Percentiles rank a stretch among this genome's conserved stretches.
phyloP scores from a whole-genome alignment of 2,113 vertebrate species.

The Oryzias javanicus region DNA sequence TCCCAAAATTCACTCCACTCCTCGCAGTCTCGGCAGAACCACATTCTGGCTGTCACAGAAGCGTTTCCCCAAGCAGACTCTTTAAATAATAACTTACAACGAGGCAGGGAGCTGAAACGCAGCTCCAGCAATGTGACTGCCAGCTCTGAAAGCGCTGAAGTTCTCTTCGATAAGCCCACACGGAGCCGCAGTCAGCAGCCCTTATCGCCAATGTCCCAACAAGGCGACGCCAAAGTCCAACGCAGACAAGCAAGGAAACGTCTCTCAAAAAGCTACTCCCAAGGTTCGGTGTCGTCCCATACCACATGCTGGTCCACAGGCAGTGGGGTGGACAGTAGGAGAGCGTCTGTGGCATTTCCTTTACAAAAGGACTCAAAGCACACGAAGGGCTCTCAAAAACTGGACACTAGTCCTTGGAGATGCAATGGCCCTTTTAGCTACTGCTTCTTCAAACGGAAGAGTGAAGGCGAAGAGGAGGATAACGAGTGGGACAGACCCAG shows the following conservation, averaged over 20 bases:
- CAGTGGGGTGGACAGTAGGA: constrained; percentile 72
- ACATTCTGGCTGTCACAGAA: constrained; percentile 75
- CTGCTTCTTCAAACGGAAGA: constrained; percentile 88
- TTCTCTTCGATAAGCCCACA: constrained; percentile 80
- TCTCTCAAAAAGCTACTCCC: constrained; percentile 91
- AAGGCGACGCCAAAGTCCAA: constrained; percentile 78
- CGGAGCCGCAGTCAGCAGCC: constrained; percentile 78
- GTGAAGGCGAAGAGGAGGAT: constrained; percentile 82
- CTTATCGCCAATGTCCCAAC: constrained; percentile 57
- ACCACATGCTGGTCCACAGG: constrained; percentile 70
- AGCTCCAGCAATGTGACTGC: constrained; percentile 81
- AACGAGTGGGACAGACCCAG: constrained; percentile 76
- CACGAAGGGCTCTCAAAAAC: constrained; percentile 82
- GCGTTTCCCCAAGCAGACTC: constrained; percentile 76
- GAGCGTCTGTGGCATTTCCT: constrained; percentile 70
- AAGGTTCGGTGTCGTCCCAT: constrained; percentile 83
- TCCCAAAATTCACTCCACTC: constrained; percentile 81
- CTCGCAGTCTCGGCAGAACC: constrained; percentile 82
- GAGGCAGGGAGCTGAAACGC: constrained; percentile 81
- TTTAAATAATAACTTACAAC: constrained; percentile 78
- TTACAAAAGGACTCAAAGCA: constrained; percentile 85
- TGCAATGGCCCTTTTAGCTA: constrained; percentile 93
- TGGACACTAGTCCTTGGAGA: constrained; percentile 86
- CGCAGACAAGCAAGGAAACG: constrained; percentile 83
- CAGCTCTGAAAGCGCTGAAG: constrained; percentile 78